Evolutionary conservation across 2,797 vertebrate species (phyloP), one percentile per base, ranked within the genome.

Genomic region (Pterois miles): DNA sequence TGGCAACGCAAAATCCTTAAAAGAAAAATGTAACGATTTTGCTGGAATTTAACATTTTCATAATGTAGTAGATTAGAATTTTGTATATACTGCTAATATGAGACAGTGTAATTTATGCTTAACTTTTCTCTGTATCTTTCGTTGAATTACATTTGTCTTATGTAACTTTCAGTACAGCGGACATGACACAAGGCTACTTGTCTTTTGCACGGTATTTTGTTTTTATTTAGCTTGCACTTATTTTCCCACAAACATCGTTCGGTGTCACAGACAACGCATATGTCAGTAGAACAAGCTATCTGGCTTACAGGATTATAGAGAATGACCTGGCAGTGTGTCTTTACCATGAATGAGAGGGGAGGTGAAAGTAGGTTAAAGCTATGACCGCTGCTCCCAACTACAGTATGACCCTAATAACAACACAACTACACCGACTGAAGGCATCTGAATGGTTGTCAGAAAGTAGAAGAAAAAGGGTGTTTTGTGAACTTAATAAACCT

Each of bases 341-440:
- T 74, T 64, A 27, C 31, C 69, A 56, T 14, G 33, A 63, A 40
- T 8, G 36, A 68, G 22, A 62, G 46, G 5, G 68, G 58, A 76
- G 16, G 60, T 57, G 31, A 59, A 86, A 78, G 56, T 25, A 71
- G 43, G 57, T 64, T 70, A 73, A 40, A 73, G 64, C 74, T 68
- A 40, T 4, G 0, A 65, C 29, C 2, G 2, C 40, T 22, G 23
- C 36, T 71, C 23, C 22, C 9, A 56, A 13, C 54, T 16, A 27
- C 36, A 46, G 29, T 6, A 9, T 14, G 22, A 57, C 34, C 46
- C 11, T 9, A n/a, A 67, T 11, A 33, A 74, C 16, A 67, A 36
- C 40, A 60, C 18, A 27, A 18, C 31, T 23, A 58, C 40, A 29
- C 20, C 33, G 59, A 63, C 12, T 6, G 20, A 6, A 52, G 6